Conservation (phyloP, 2,113 vertebrate genomes). For the Plotosus lineatus region DNA sequence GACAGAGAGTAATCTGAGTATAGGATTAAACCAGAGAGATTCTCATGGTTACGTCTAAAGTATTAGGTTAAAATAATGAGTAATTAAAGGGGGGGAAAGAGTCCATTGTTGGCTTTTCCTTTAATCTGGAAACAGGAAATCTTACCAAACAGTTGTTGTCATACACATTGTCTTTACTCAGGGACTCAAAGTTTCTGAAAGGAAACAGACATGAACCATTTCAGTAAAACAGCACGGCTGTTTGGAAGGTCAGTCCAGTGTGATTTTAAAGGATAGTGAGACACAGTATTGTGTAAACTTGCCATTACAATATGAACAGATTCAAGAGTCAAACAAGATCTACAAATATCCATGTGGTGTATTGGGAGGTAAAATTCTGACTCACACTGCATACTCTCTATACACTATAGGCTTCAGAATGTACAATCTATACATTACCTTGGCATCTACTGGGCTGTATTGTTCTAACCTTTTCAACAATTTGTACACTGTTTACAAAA, state of each 20-base stretch:
- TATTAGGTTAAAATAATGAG: not conserved
- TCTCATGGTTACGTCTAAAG: not conserved
- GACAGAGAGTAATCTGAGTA: not conserved
- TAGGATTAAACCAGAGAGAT: not conserved
- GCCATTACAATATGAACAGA: not conserved
- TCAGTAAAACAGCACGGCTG: not conserved
- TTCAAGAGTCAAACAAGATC: not conserved
- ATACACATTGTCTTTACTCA: slow-evolving; percentile 89
- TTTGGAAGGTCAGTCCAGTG: not conserved
- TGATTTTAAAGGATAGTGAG: not conserved
- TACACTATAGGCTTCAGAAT: too few relatives aligned
- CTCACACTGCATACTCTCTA: too few relatives aligned
- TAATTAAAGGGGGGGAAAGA: not conserved
- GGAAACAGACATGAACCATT: slow-evolving; percentile 47
- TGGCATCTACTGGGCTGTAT: not conserved
- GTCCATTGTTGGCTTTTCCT: slow-evolving; percentile 7
- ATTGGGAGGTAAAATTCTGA: not conserved
- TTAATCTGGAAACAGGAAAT: slow-evolving; percentile 29
- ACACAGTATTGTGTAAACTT: not conserved
- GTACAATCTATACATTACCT: too few relatives aligned
- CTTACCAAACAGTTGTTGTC: slow-evolving; percentile 93
- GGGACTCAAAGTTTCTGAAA: slow-evolving; percentile 84
- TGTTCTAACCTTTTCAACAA: not conserved
- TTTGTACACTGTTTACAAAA: not conserved
- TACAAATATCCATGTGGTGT: not conserved